phyloP scores from a whole-genome alignment of 2,113 vertebrate species.

The Glareola pratincola region DNA sequence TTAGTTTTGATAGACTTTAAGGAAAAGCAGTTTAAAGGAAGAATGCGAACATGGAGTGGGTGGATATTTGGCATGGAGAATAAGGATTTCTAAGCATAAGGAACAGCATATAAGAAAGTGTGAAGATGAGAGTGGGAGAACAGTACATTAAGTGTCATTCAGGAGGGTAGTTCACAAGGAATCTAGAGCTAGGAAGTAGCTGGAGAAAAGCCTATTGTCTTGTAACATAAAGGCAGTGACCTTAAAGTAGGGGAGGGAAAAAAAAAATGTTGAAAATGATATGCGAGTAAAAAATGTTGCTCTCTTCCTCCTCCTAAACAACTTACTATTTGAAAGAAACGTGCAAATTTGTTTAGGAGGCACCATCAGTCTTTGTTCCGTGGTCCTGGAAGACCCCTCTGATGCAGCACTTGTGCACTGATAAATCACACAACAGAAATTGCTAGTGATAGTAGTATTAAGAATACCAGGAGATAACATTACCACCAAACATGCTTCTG shows the following conservation, averaged over 20 bases:
- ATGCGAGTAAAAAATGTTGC: neutral
- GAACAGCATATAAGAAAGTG: neutral
- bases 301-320: neutral
- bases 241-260: neutral
- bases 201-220: neutral
- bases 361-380: neutral
- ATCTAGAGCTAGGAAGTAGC: neutral
- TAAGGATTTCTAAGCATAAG: neutral
- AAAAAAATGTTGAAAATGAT: neutral
- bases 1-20: neutral
- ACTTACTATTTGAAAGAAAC: neutral
- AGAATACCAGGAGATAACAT: neutral
- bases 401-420: neutral
- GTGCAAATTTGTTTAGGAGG: neutral
- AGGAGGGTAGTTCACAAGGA: neutral
- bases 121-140: slow-evolving; percentile 1
- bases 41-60: neutral
- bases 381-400: neutral
- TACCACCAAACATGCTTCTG: neutral
- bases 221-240: neutral
- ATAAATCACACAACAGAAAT: neutral
- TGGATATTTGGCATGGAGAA: neutral
- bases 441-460: neutral
- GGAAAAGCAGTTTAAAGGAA: neutral
- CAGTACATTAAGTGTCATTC: neutral